Evolutionary conservation across 2,113 vertebrate species (phyloP).

Genomic region (Erpornis zantholeuca): DNA sequence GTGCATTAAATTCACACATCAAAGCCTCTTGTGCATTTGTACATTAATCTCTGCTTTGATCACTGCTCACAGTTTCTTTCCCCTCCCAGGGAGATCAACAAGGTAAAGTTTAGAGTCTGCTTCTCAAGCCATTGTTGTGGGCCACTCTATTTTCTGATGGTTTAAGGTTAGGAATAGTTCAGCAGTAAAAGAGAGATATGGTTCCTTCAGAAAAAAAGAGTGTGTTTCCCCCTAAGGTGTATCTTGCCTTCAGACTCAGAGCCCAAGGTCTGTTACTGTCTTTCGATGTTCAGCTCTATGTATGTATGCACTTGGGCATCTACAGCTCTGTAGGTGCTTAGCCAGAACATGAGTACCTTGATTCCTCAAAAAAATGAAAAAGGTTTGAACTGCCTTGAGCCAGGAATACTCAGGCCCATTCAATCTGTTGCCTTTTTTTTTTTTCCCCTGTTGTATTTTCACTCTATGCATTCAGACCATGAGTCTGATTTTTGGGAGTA

Average conservation of each 20-base stretch:
- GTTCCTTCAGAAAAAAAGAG: neutral
- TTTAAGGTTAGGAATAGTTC: neutral
- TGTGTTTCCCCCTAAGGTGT: neutral
- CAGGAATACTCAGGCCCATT: no score
- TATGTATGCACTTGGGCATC: neutral
- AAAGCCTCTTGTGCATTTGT: neutral
- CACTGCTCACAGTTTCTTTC: neutral
- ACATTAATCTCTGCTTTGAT: neutral
- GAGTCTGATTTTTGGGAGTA: neutral
- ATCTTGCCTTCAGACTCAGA: neutral
- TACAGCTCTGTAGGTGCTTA: neutral
- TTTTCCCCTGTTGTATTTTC: neutral
- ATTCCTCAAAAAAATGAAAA: neutral
- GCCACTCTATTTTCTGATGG: neutral
- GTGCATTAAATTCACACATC: neutral
- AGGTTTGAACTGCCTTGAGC: neutral
- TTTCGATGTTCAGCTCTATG: neutral
- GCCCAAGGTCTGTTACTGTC: neutral
- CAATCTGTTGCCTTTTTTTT: neutral
- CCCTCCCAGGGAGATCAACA: neutral
- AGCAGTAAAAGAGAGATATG: neutral
- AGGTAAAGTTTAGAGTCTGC: neutral
- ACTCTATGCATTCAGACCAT: neutral
- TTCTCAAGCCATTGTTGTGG: neutral
- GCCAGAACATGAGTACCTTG: neutral